phyloP scores from a whole-genome alignment of 2,888 invertebrate genomes.

The Melanostoma scalare region DNA sequence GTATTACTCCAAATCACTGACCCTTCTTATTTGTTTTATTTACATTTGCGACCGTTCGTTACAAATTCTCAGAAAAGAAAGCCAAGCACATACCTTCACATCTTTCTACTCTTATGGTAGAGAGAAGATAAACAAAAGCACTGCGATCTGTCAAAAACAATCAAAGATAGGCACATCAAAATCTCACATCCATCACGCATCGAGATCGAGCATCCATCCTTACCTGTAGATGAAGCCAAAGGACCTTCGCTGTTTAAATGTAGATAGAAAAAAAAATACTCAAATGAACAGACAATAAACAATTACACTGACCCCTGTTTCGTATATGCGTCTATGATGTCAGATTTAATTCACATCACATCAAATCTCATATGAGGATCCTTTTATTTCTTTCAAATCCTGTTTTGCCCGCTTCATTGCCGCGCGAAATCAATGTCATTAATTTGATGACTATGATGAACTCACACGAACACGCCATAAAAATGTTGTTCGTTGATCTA shows the following conservation, averaged over 20 bases:
- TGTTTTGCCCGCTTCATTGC: constrained; percentile 43
- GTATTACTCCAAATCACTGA: constrained; percentile 50
- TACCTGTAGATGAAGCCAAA: constrained; percentile 38
- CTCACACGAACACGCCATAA: constrained; percentile 32
- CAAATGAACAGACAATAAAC: constrained; percentile 71
- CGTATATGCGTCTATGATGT: constrained; percentile 59
- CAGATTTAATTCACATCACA: constrained; percentile 74
- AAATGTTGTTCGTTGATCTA: constrained; percentile 22
- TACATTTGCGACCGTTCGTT: constrained; percentile 43
- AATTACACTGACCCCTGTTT: constrained; percentile 74
- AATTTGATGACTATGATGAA: constrained; percentile 41
- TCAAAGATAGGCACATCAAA: constrained; percentile 75
- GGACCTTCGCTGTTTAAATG: constrained; percentile 5
- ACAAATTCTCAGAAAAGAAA: constrained; percentile 44
- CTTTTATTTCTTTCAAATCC: constrained; percentile 21
- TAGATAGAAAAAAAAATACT: constrained; percentile 1
- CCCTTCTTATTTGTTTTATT: constrained; percentile 53
- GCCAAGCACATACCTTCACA: not conserved
- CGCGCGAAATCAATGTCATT: constrained; percentile 51
- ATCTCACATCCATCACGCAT: constrained; percentile 75
- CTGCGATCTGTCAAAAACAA: constrained; percentile 75
- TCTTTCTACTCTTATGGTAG: not conserved
- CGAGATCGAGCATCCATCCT: constrained; percentile 48
- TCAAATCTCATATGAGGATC: constrained; percentile 36
- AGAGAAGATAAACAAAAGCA: constrained; percentile 49